A percentile compares a stretch with the other conserved stretches of the same genome.
phyloP scores from a whole-genome alignment of 2,113 vertebrate genomes.

The Camelus dromedarius region DNA sequence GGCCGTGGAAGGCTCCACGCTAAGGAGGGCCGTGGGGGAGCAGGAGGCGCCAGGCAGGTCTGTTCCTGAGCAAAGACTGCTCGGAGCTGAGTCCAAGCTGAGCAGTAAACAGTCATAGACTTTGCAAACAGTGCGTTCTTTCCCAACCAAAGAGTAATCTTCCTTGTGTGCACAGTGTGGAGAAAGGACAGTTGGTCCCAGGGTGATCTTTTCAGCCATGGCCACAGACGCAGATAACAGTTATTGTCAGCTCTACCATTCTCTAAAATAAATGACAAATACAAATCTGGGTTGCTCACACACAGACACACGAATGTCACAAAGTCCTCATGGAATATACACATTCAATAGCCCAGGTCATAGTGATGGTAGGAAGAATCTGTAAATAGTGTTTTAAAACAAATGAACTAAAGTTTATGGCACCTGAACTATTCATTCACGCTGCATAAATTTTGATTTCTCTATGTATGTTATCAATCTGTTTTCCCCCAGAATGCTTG shows the following conservation, averaged over 20 bases:
- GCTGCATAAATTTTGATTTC: not conserved
- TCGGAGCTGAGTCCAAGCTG: not conserved
- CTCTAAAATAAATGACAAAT: slow-evolving; percentile 72
- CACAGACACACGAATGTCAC: not conserved
- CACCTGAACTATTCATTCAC: not conserved
- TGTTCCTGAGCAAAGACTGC: not conserved
- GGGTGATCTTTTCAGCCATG: slow-evolving; percentile 28
- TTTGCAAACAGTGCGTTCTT: slow-evolving; percentile 64
- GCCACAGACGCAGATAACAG: slow-evolving; percentile 51
- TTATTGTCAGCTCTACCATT: slow-evolving; percentile 27
- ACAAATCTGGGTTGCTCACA: not conserved
- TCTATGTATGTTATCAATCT: not conserved
- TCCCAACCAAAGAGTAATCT: slow-evolving; percentile 67
- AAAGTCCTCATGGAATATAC: slow-evolving; percentile 61
- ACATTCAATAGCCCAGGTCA: slow-evolving; percentile 53
- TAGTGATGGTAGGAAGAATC: not conserved
- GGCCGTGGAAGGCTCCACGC: not conserved
- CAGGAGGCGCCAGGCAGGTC: not conserved
- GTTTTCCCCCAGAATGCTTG: not conserved
- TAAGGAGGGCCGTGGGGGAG: not conserved
- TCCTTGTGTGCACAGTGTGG: slow-evolving; percentile 66
- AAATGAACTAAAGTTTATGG: not conserved
- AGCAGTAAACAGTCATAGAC: slow-evolving; percentile 63
- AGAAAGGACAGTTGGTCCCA: slow-evolving; percentile 75
- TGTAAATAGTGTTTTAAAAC: slow-evolving; percentile 42